Evolutionary conservation across 1,140 invertebrate species (phyloP).

Genomic region (Dinothrombium tinctorium): DNA sequence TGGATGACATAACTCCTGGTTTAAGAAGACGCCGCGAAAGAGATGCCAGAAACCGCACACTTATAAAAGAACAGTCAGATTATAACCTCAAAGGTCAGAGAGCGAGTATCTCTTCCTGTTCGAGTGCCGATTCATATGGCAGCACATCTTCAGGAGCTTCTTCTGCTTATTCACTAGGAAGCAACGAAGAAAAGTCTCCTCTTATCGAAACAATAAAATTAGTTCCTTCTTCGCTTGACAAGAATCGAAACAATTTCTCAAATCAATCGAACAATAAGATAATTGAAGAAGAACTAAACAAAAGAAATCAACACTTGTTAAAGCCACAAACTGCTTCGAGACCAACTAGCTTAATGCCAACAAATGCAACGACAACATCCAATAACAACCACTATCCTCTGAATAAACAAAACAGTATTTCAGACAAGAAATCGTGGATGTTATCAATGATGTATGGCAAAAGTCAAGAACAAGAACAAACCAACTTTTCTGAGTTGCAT

Average conservation of each 20-base stretch:
- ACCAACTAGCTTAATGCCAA: neutral
- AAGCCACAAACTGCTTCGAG: neutral
- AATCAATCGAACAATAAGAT: neutral
- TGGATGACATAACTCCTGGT: conserved; percentile 13
- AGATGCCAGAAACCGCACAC: conserved; percentile 11
- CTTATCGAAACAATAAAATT: conserved; percentile 9
- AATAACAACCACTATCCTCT: too few relatives aligned
- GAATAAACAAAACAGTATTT: conserved; percentile 11
- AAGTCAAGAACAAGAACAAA: conserved; percentile 8
- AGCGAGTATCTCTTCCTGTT: conserved; percentile 12
- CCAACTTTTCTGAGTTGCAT: neutral
- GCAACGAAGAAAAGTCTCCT: conserved; percentile 9
- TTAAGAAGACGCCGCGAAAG: conserved; percentile 10
- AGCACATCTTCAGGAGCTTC: conserved; percentile 5
- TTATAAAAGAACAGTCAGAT: conserved; percentile 12
- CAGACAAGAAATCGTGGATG: conserved; percentile 36
- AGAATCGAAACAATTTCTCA: neutral
- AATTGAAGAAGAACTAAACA: conserved; percentile 1
- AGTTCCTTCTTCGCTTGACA: conserved; percentile 1
- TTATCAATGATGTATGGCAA: conserved; percentile 26
- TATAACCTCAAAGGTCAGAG: conserved; percentile 28
- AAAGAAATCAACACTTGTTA: neutral
- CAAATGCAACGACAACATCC: neutral
- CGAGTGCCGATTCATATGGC: conserved; percentile 9
- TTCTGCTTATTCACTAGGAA: conserved; percentile 6